Conservation (phyloP, 2,797 vertebrate species). For the Poeciliopsis paucimaculata region DNA sequence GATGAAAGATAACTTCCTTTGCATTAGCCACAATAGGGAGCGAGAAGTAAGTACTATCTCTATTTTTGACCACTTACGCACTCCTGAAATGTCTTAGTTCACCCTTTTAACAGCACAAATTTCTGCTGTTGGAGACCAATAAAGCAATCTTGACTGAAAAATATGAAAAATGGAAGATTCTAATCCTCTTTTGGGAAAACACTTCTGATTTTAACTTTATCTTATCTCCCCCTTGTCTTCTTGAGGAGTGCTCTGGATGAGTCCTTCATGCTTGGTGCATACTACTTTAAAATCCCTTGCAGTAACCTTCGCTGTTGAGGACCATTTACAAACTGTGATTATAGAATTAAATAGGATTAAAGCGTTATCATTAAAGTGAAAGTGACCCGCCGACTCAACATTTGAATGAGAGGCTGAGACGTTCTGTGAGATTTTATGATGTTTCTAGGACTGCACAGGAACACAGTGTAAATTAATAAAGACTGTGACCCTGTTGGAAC, state of each 20-base stretch:
- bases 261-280: slow-evolving; percentile 48
- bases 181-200: slow-evolving; percentile 35
- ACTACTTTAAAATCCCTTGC: slow-evolving; percentile 59
- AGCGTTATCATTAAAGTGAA: slow-evolving; percentile 67
- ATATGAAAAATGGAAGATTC: slow-evolving; percentile 22
- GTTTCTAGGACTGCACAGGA: slow-evolving; percentile 13
- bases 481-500: neutral
- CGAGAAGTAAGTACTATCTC: neutral
- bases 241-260: slow-evolving; percentile 27
- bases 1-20: neutral
- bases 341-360: slow-evolving; percentile 79
- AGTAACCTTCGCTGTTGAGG: slow-evolving; percentile 55
- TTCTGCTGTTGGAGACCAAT: neutral
- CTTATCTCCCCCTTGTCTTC: slow-evolving; percentile 42
- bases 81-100: neutral
- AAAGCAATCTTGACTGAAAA: slow-evolving; percentile 8
- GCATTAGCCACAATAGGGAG: neutral
- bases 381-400: slow-evolving; percentile 57
- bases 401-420: slow-evolving; percentile 44
- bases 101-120: neutral
- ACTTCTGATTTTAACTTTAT: slow-evolving; percentile 39
- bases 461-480: slow-evolving; percentile 7
- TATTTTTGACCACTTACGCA: neutral
- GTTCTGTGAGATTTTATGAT: slow-evolving; percentile 14
- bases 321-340: slow-evolving; percentile 70